phyloP scores from a whole-genome alignment of 2,113 vertebrate species.

The Cariama cristata region DNA sequence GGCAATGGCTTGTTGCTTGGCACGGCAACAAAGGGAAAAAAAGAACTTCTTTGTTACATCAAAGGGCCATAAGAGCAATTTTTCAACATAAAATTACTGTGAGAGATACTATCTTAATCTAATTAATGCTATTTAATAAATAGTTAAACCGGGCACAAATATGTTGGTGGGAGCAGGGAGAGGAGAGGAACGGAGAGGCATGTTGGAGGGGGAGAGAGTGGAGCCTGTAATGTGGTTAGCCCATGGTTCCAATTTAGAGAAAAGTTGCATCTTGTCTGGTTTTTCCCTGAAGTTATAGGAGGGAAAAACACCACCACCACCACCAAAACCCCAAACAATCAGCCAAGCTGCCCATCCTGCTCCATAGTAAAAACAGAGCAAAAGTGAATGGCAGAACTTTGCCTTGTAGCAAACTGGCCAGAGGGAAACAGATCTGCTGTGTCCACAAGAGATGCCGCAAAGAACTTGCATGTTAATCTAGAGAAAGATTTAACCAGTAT shows the following conservation, averaged over 20 bases:
- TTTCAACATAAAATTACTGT: background rate
- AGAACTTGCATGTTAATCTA: background rate
- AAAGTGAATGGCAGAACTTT: background rate
- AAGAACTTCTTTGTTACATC: background rate
- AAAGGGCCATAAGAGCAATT: background rate
- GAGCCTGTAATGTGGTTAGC: background rate
- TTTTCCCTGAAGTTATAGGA: background rate
- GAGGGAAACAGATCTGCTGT: background rate
- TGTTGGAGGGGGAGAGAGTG: background rate
- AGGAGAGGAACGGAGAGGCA: background rate
- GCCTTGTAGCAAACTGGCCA: background rate
- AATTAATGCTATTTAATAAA: background rate
- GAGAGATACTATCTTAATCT: background rate
- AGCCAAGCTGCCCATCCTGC: background rate
- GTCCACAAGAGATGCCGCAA: background rate
- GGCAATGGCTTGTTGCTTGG: background rate
- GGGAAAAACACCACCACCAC: background rate
- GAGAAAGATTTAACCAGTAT: background rate
- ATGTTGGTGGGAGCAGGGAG: background rate
- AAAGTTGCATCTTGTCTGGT: background rate
- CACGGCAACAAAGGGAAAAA: background rate
- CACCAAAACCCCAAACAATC: background rate
- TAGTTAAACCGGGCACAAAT: background rate
- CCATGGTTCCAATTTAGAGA: background rate
- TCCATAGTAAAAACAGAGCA: background rate